Conservation (phyloP, 2,797 vertebrate species). For the Momotus momota region DNA sequence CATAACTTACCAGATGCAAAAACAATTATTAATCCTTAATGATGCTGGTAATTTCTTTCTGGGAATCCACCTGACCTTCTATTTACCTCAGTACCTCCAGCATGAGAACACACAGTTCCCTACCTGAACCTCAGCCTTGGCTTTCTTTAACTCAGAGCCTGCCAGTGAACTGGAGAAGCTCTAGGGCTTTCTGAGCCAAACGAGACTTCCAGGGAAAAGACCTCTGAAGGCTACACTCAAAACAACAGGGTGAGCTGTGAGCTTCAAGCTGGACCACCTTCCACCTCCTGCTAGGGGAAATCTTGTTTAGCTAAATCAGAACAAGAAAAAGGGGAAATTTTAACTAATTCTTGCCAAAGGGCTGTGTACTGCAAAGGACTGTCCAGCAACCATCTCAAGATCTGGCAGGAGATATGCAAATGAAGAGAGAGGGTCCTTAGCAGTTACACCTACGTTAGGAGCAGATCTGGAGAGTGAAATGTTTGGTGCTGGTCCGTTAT, state of each 20-base stretch:
- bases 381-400: neutral
- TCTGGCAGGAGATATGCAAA: neutral
- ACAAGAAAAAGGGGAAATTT: too few species aligned
- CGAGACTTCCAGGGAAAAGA: neutral
- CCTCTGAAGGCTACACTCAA: neutral
- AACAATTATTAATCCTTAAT: neutral
- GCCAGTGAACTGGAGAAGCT: neutral
- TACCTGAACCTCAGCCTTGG: neutral
- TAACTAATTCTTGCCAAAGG: neutral
- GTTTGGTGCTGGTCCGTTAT: fast-evolving
- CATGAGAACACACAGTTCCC: neutral
- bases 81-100: neutral
- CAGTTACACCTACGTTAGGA: fast-evolving
- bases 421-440: neutral
- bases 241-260: neutral
- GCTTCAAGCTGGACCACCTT: neutral
- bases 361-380: neutral
- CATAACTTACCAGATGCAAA: conserved; percentile 2
- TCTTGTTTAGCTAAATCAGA: neutral
- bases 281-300: neutral
- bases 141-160: neutral
- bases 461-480: neutral
- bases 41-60: neutral
- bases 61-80: neutral
- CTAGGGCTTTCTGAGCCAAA: neutral